Evolutionary conservation across 1,140 invertebrate genomes (phyloP), one percentile per base, ranked within the genome.

Genomic region (Schlechtendalia chinensis): DNA sequence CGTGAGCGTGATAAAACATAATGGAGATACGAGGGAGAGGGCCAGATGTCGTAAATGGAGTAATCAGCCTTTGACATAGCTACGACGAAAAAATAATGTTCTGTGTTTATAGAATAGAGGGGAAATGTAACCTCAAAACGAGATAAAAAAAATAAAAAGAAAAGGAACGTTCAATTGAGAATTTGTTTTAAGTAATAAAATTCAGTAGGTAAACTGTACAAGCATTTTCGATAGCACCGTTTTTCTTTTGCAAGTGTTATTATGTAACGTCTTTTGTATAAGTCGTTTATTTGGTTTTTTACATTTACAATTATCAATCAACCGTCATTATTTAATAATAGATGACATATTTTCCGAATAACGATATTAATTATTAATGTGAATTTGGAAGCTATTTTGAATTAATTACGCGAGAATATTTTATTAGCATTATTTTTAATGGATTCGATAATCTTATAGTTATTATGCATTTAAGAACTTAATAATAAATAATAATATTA

Each of bases 1-100:
- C 27, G 56, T 79, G 58, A 27, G 75, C 22, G 58, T 63, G 56
- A 22, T 45, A 61, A 63, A 63, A 45, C 14, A 61, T 61, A 47
- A 79, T 29, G n/a, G 14, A 4, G 14, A 29, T 29, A 24, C n/a
- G 47, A 1, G 72, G 19, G 11, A 75, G 29, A 8, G 56, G 14
- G 22, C 19, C n/a, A 47, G 17, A 53, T 77, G n/a, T 77, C 74
- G 74, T 77, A 77, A 61, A 79, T 61, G 39, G 75, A 79, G 54
- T 79, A 79, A 47, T 79, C 32, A 39, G 29, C 32, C 29, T 58
- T 58, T 45, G 54, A 75, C 72, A 10, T 39, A 19, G 53, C 32
- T 58, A 58, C 54, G 47, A 54, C 14, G 69, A 53, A 47, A 72
- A 54, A 54, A 72, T 53, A 72, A 72, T 54, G 47, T 72, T 72